Evolutionary conservation across 64 coral and sea anemone species (phyloP), one percentile per base, ranked within the genome.

Genomic region (Dendrophyllia cribrosa): DNA sequence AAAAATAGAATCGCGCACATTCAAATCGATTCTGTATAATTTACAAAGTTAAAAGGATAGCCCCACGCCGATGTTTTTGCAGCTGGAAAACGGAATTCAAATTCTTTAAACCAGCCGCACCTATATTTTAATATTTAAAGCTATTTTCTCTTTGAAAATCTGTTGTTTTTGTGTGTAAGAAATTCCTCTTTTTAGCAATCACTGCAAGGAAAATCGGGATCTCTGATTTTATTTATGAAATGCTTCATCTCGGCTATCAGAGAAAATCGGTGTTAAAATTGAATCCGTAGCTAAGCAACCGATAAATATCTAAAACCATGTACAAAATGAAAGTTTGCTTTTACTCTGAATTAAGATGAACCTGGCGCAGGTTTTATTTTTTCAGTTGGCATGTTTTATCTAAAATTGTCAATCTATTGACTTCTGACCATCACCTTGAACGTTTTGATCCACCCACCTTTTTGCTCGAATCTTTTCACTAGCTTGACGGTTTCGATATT

Each of bases 71-170:
- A 22, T 84, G 62, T 84, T 84, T 84, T 84, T 66, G 80, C 80
- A 84, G 80, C 80, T 84, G 80, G 61, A 25, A 84, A 68, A 21
- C 15, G 20, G 44, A 84, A 50, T 84, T 68, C 11, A 51, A 84
- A 67, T 67, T 10, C 8, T 17, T 66, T 22, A 84, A 66, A 9
- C 20, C 45, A 8, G 61, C 80, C 80, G 80, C 80, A 51, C 60
- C 80, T 67, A 66, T 68, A 9, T 84, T 68, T 68, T 67, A 67
- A 62, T 82, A 82, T 82, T 82, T 46, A 82, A 82, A 82, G 26
- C 17, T 51, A 7, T 67, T 51, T 84, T 24, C 20, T 12, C 26
- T 84, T 84, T 20, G 17, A 66, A 84, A 84, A n/a, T 22, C 17
- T 13, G 48, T 26, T 43, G 14, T 64, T 72, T 72, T 43, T 3